Percentiles rank a stretch among this genome's conserved stretches.
Evolutionary conservation across 35 echinoderm and acorn worm genomes (phyloP).

Genomic region (Stichopus chloronotus): DNA sequence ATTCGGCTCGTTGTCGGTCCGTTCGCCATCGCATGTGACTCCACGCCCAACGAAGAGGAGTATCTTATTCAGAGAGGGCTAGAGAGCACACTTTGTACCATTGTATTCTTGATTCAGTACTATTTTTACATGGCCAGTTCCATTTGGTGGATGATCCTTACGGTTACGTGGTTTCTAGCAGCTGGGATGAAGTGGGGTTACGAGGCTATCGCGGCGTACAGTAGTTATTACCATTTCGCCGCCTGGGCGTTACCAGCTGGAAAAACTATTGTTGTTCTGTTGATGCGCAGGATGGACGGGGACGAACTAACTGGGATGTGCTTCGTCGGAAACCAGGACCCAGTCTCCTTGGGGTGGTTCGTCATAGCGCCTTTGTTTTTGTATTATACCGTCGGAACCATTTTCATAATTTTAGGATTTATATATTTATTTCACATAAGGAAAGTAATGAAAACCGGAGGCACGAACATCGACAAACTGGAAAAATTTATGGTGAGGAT

Average conservation of each 20-base stretch:
- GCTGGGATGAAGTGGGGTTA: conserved; percentile 99
- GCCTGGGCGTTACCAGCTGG: conserved; percentile 93
- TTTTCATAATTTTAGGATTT: conserved; percentile 91
- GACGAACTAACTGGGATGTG: conserved; percentile 98
- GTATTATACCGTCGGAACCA: conserved; percentile 88
- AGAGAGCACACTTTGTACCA: conserved; percentile 98
- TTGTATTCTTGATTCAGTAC: conserved; percentile 98
- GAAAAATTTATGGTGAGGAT: conserved; percentile 97
- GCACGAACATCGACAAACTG: conserved; percentile 98
- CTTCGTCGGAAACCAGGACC: conserved; percentile 93
- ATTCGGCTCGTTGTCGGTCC: conserved; percentile 75
- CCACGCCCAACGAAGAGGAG: conserved; percentile 57
- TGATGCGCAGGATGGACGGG: conserved; percentile 84
- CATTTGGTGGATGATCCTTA: conserved; percentile 98
- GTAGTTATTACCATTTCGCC: conserved; percentile 93
- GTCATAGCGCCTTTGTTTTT: conserved; percentile 86
- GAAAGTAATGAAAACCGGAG: conserved; percentile 96
- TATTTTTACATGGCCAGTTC: conserved; percentile 99
- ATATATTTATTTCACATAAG: conserved; percentile 92
- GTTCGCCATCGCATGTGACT: conserved; percentile 82
- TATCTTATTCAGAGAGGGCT: conserved; percentile 93
- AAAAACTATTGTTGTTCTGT: conserved; percentile 84
- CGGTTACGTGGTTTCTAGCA: conserved; percentile 92
- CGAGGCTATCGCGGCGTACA: conserved; percentile 95
- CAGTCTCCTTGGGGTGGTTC: conserved; percentile 67